Evolutionary conservation across 2,113 vertebrate species (phyloP).

Genomic region (Apodemus sylvaticus): DNA sequence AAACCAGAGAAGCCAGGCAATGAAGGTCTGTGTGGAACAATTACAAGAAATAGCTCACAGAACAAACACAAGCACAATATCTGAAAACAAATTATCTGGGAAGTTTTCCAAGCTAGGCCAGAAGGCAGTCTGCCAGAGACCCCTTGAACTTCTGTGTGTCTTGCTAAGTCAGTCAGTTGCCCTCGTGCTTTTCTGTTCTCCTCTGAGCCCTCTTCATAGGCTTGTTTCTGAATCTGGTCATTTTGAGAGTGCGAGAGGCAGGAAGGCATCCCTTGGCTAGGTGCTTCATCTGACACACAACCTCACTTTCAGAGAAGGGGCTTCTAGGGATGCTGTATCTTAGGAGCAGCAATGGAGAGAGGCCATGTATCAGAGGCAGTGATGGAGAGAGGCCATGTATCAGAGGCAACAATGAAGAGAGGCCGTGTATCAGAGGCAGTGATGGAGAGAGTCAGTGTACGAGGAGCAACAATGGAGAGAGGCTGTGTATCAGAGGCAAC

Average conservation of each 20-base stretch:
- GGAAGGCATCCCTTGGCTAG: too few relatives aligned
- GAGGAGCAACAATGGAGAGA: neutral
- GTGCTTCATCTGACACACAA: neutral
- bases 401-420: neutral
- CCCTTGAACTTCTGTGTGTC: fast-evolving
- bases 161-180: neutral
- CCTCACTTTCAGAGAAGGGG: neutral
- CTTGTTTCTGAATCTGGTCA: neutral
- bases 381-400: too few relatives aligned
- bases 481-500: neutral
- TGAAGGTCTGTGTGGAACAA: too few relatives aligned
- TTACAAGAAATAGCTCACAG: neutral
- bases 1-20: neutral
- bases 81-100: neutral
- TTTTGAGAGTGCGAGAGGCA: neutral
- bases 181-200: neutral
- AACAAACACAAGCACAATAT: neutral
- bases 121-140: neutral
- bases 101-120: neutral
- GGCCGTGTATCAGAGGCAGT: neutral
- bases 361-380: neutral
- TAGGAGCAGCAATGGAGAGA: neutral
- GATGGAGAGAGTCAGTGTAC: neutral
- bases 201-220: too few relatives aligned
- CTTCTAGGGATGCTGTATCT: neutral